Base-by-base conservation (phyloP, 2,888 invertebrate species). In the Synanthedon myopaeformis region DNA sequence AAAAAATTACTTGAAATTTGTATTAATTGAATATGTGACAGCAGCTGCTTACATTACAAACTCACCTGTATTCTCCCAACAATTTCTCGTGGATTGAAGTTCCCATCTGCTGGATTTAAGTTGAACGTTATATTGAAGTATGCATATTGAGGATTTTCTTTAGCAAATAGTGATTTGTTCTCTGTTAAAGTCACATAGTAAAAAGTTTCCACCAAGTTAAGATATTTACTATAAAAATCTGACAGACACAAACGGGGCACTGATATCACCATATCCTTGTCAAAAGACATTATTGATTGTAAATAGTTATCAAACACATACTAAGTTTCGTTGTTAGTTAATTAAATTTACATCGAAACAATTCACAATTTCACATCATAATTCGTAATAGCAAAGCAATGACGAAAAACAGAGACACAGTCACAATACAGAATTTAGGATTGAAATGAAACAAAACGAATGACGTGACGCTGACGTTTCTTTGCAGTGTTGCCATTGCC, bases 191-290 rank as follows among this genome's bases (percentile, higher is more conserved):
- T 85, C 65, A 87, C 87, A 77, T 79, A 85, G 67, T 87, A 87
- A 79, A 87, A 86, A 70, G 83, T 82, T 81, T 87, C 87, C 56
- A 86, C 83, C 66, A 86, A 78, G 76, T 84, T 86, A 42, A 79
- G 74, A 69, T 84, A 85, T 66, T 82, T 85, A 60, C 66, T 76
- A 61, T 80, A 82, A 68, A 87, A 87, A 63, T 85, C 82, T 19
- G 72, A 69, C 58, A 84, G 63, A 73, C 81, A 79, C 60, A 76
- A 74, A 57, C 84, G 82, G 62, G 86, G 86, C 63, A 87, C 82
- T 60, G 80, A 73, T 76, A 87, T 79, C 55, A 74, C 62, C 57
- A 79, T 64, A 66, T 85, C 82, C 59, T 74, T 70, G 61, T 83
- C 84, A 66, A 76, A 75, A 74, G 86, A 86, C 86, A 86, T 86